Conservation (phyloP, 2,888 invertebrate species). For the Aricia artaxerxes region DNA sequence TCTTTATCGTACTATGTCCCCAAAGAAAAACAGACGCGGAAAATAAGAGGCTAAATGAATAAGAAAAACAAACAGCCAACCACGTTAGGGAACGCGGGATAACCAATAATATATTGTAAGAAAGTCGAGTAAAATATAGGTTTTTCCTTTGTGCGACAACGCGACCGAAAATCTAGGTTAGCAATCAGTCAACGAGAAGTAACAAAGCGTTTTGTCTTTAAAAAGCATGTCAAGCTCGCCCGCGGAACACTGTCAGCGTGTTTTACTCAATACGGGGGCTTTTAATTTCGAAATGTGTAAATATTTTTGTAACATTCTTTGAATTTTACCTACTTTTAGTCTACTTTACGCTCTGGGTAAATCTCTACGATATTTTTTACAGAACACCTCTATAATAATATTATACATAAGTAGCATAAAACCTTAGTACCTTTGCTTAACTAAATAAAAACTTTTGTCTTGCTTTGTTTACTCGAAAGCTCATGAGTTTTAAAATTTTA, state of each 20-base stretch:
- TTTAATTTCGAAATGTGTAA: constrained; percentile 26
- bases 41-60: not conserved
- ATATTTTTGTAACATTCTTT: not conserved
- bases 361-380: not conserved
- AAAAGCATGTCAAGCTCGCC: constrained; percentile 34
- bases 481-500: no score
- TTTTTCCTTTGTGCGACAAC: constrained; percentile 24
- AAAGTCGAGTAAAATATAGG: constrained; percentile 22
- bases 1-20: constrained; percentile 5
- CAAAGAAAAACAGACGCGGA: constrained; percentile 11
- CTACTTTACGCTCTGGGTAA: not conserved
- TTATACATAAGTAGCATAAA: no score
- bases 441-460: no score
- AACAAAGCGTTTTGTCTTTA: constrained; percentile 34
- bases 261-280: constrained; percentile 15
- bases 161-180: constrained; percentile 34
- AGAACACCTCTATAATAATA: not conserved
- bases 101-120: not conserved
- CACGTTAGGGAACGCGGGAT: constrained; percentile 19
- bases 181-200: constrained; percentile 32
- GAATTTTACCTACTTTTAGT: not conserved
- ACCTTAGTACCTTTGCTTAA: no score
- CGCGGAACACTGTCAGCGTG: constrained; percentile 12
- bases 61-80: constrained; percentile 15
- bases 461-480: no score